Evolutionary conservation across 1,140 invertebrate genomes (phyloP).

Genomic region (Aphaenogaster floridana): DNA sequence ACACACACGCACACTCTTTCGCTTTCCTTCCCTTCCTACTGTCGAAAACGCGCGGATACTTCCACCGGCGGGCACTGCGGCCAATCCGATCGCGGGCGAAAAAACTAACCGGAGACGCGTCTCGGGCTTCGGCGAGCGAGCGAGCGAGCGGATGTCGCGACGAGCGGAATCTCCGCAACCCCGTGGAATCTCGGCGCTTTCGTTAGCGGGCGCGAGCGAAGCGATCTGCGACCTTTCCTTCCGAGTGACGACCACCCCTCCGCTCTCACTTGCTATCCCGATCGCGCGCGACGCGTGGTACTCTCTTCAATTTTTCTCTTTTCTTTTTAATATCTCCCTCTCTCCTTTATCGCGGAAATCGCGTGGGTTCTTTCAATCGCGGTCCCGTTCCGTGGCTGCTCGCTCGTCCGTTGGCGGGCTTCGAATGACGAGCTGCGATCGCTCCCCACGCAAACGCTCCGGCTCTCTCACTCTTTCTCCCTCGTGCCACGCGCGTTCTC

Average conservation of each 20-base stretch:
- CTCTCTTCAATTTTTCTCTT: neutral
- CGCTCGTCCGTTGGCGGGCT: slow-evolving; percentile 86
- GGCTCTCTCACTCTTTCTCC: slow-evolving; percentile 70
- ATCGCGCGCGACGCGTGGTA: slow-evolving; percentile 37
- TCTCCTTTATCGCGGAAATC: slow-evolving; percentile 65
- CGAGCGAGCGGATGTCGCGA: slow-evolving; percentile 42
- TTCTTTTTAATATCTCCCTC: slow-evolving; percentile 42
- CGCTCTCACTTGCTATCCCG: slow-evolving; percentile 25
- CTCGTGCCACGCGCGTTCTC: slow-evolving; percentile 64
- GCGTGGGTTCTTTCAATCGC: slow-evolving; percentile 77
- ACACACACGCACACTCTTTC: slow-evolving; percentile 17
- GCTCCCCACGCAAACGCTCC: slow-evolving; percentile 76
- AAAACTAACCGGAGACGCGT: slow-evolving; percentile 61
- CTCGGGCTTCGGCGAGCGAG: slow-evolving; percentile 33
- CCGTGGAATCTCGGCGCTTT: slow-evolving; percentile 6
- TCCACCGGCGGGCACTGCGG: slow-evolving; percentile 59
- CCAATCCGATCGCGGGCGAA: slow-evolving; percentile 70
- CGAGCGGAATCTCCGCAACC: slow-evolving; percentile 30
- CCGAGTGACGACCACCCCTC: neutral
- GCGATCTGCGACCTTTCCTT: slow-evolving; percentile 17
- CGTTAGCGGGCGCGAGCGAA: neutral
- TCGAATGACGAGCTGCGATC: slow-evolving; percentile 84
- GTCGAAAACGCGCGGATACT: slow-evolving; percentile 62
- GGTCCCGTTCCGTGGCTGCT: slow-evolving; percentile 82
- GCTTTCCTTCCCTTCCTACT: slow-evolving; percentile 18